Percentiles rank a stretch among this genome's conserved stretches.
Evolutionary conservation across 2,113 vertebrate species (phyloP).

Genomic region (Serinus canaria): DNA sequence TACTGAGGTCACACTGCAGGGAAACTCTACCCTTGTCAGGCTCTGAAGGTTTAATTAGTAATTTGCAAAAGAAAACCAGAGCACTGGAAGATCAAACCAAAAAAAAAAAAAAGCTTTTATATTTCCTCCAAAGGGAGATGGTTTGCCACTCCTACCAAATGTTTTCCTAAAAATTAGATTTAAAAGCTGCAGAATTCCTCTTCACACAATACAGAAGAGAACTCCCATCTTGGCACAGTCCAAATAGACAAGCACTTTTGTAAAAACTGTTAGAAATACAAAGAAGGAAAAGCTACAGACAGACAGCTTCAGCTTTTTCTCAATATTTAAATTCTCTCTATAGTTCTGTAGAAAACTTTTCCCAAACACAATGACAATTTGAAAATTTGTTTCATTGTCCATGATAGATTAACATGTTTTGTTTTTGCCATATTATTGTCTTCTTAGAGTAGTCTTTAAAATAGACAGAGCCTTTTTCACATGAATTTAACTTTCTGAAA

Average conservation of each 20-base stretch:
- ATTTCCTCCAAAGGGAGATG: neutral
- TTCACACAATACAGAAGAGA: neutral
- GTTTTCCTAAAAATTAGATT: constrained; percentile 57
- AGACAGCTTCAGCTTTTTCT: neutral
- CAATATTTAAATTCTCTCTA: neutral
- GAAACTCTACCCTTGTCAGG: neutral
- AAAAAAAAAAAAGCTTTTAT: neutral
- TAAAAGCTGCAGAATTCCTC: constrained; percentile 52
- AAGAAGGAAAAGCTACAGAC: neutral
- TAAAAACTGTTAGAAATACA: neutral
- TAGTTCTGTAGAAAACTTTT: neutral
- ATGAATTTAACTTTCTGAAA: neutral
- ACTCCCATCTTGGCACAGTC: neutral
- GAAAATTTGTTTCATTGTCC: neutral
- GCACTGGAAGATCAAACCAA: constrained; percentile 1
- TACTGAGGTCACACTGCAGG: neutral
- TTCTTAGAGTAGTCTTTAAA: neutral
- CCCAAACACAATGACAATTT: neutral
- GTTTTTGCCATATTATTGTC: neutral
- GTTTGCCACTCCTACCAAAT: neutral
- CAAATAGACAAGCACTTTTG: neutral
- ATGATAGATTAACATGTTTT: neutral
- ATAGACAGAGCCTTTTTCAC: neutral
- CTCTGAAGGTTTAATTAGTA: constrained; percentile 41
- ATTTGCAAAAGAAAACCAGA: constrained; percentile 34